Evolutionary conservation across 2,888 invertebrate species (phyloP).

Genomic region (Cantharis nigra): DNA sequence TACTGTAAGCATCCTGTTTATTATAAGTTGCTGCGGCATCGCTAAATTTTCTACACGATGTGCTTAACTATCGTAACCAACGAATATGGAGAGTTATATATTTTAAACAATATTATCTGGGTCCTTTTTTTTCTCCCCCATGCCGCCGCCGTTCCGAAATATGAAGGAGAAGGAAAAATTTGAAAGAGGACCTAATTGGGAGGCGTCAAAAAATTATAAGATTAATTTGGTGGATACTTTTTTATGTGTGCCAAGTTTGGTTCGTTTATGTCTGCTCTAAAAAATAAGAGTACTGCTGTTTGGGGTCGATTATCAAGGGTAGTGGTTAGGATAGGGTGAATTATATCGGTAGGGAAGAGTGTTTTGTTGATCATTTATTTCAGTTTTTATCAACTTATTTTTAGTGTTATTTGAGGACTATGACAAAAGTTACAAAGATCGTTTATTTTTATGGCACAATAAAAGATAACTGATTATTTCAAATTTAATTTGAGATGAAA

Average conservation of each 20-base stretch:
- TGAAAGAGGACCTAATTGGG: background rate
- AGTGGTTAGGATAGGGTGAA: background rate
- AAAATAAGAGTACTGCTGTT: background rate
- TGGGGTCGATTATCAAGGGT: background rate
- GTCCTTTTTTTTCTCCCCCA: background rate
- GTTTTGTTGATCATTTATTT: background rate
- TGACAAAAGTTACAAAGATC: background rate
- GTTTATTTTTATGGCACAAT: background rate
- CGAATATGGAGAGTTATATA: slow-evolving; percentile 8
- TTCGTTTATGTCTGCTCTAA: background rate
- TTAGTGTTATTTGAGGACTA: background rate
- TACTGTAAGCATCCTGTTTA: slow-evolving; percentile 37
- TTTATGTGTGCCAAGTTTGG: background rate
- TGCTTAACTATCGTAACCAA: slow-evolving; percentile 25
- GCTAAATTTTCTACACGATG: slow-evolving; percentile 29
- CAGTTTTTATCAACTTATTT: background rate
- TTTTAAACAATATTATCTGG: slow-evolving; percentile 1
- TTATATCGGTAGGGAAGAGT: background rate
- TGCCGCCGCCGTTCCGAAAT: background rate
- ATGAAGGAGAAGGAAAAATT: background rate
- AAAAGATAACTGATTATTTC: slow-evolving; percentile 3
- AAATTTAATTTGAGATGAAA: slow-evolving; percentile 2
- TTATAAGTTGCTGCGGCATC: slow-evolving; percentile 33
- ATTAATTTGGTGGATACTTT: background rate
- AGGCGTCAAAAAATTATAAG: background rate